Evolutionary conservation across 2,888 invertebrate species (phyloP), one percentile per base, ranked within the genome.

Genomic region (Caenorhabditis sinica): DNA sequence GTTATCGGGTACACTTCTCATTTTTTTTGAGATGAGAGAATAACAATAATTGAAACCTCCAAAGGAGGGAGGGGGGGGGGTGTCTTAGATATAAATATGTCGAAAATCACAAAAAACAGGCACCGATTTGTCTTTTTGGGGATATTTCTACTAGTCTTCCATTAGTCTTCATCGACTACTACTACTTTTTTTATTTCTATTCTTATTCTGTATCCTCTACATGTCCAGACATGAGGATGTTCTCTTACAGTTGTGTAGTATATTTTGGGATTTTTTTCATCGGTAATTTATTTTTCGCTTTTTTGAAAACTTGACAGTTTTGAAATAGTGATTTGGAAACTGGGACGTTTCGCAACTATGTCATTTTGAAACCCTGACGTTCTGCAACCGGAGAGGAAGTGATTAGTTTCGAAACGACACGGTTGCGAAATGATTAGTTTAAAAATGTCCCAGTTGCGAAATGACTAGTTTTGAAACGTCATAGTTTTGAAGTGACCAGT

Each of bases 51-150:
- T 9, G 53, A 53, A 53, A 45, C n/a, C n/a, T n/a, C n/a, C n/a
- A n/a, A n/a, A n/a, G n/a, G n/a, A n/a, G n/a, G n/a, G n/a, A n/a
- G n/a, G n/a, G n/a, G n/a, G n/a, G 17, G 17, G 23, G 58, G 40
- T n/a, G 20, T 9, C n/a, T 30, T 49, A 33, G 11, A 51, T 56
- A 40, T 51, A 68, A 33, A 61, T 61, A 61, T 61, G 49, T 49
- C 40, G 40, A 40, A 40, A 33, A 33, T 33, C 28, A 60, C 33
- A 45, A 63, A 69, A 69, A 69, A 56, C 69, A 40, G 56, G 69
- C 23, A 69, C 40, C 23, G 56, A 69, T 56, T 56, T 69, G 69
- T 69, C 69, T 56, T 15, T 36, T 40, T 40, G 20, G 56, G 36
- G 9, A 56, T 53, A n/a, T n/a, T n/a, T n/a, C n/a, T n/a, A n/a